Percentiles rank a stretch among this genome's conserved stretches.
phyloP scores from a whole-genome alignment of 2,888 invertebrate species.

The Pheosia gnoma region DNA sequence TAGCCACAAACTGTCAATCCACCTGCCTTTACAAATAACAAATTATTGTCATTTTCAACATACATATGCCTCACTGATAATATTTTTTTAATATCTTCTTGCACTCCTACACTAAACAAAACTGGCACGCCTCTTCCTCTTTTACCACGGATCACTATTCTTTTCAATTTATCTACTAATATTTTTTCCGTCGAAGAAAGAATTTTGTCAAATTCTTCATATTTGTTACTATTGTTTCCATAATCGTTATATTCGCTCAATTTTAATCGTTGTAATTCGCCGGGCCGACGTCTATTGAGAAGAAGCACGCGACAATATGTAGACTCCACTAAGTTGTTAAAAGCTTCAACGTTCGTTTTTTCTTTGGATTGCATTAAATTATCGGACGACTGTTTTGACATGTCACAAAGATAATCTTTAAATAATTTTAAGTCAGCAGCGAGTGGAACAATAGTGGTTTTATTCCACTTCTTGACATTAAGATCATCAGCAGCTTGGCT shows the following conservation, averaged over 20 bases:
- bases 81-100: constrained; percentile 23
- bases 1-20: constrained; percentile 12
- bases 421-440: too few species aligned
- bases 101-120: constrained; percentile 26
- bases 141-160: constrained; percentile 27
- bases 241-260: constrained; percentile 15
- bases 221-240: constrained; percentile 18
- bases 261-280: constrained; percentile 21
- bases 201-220: constrained; percentile 29
- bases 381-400: too few species aligned
- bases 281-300: constrained; percentile 20
- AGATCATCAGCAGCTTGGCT: too few species aligned
- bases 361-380: too few species aligned
- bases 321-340: constrained; percentile 14
- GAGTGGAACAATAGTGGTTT: too few species aligned
- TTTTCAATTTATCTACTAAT: constrained; percentile 28
- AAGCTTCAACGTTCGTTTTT: constrained; percentile 12
- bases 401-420: too few species aligned
- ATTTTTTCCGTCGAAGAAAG: constrained; percentile 26
- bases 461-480: too few species aligned
- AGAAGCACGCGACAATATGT: constrained; percentile 20
- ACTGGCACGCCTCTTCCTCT: constrained; percentile 29
- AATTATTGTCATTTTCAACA: constrained; percentile 19
- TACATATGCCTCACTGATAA: constrained; percentile 17
- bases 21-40: constrained; percentile 27